A percentile compares a stretch with the other conserved stretches of the same genome.
phyloP scores from a whole-genome alignment of 2,113 vertebrate genomes.

The Mirounga angustirostris region DNA sequence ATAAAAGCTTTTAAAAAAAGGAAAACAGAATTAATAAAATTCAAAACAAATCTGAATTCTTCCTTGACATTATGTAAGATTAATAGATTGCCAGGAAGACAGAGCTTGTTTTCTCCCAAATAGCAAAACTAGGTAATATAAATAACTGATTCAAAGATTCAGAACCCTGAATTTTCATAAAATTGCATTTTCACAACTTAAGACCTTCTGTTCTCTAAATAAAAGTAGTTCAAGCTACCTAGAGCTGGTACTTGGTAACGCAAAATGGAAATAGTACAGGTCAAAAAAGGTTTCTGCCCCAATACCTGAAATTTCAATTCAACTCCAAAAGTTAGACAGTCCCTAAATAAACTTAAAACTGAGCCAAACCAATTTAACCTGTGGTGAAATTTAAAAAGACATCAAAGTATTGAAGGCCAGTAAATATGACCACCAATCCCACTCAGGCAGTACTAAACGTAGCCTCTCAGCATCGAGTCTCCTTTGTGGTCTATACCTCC shows the following conservation, averaged over 20 bases:
- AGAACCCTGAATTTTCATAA: conserved; percentile 19
- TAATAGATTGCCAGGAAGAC: neutral
- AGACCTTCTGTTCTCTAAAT: neutral
- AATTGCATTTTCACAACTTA: neutral
- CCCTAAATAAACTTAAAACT: neutral
- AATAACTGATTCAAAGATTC: conserved; percentile 7
- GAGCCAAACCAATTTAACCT: neutral
- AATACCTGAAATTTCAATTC: neutral
- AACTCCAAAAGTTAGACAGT: neutral
- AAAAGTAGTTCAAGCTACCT: conserved; percentile 11
- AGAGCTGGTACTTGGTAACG: neutral
- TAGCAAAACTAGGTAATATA: neutral
- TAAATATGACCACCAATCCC: neutral
- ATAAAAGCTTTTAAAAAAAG: too few species aligned
- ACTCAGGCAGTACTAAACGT: neutral
- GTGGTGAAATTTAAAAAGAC: conserved; percentile 20
- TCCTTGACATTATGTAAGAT: neutral
- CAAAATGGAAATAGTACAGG: neutral
- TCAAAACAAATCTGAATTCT: neutral
- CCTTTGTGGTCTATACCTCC: neutral
- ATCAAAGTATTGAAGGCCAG: neutral
- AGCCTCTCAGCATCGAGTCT: neutral
- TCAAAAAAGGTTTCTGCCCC: neutral
- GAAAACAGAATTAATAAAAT: neutral
- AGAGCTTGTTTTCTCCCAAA: neutral